Percentiles rank a stretch among this genome's conserved stretches.
Conservation (phyloP, 2,113 vertebrate species). For the Apteryx mantelli region DNA sequence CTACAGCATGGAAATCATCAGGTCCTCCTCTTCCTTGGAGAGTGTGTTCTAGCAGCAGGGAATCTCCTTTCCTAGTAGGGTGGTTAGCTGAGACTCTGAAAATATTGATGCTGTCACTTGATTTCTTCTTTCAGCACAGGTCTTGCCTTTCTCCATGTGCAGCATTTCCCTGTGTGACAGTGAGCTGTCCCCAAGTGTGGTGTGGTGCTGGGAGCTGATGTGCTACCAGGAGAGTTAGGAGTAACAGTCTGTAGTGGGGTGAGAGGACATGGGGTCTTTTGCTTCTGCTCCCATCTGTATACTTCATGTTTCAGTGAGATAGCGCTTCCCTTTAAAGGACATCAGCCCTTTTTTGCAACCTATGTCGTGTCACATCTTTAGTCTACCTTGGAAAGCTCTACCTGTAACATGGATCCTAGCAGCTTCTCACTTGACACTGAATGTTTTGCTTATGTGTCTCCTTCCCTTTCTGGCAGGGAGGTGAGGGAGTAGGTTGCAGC, state of each 20-base stretch:
- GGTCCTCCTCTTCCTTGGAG: neutral
- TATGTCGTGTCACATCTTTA: neutral
- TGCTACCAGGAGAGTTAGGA: neutral
- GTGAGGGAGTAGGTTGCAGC: neutral
- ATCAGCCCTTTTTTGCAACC: neutral
- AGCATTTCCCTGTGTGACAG: rapidly evolving
- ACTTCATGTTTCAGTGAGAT: neutral
- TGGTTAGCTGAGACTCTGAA: neutral
- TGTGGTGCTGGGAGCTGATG: neutral
- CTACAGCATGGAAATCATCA: neutral
- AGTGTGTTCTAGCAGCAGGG: neutral
- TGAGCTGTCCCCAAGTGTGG: neutral
- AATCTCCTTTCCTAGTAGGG: neutral
- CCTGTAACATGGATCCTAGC: neutral
- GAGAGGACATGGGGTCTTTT: neutral
- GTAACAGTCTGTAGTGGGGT: neutral
- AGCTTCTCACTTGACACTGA: neutral
- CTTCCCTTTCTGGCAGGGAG: neutral
- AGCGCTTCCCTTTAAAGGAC: neutral
- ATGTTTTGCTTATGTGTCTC: neutral
- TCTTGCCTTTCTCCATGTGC: neutral
- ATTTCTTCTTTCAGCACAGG: neutral
- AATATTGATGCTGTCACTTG: neutral
- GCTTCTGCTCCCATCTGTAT: neutral
- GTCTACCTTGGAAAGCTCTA: neutral